Conservation (phyloP, 2,888 invertebrate species). For the Ommatoiulus sabulosus region DNA sequence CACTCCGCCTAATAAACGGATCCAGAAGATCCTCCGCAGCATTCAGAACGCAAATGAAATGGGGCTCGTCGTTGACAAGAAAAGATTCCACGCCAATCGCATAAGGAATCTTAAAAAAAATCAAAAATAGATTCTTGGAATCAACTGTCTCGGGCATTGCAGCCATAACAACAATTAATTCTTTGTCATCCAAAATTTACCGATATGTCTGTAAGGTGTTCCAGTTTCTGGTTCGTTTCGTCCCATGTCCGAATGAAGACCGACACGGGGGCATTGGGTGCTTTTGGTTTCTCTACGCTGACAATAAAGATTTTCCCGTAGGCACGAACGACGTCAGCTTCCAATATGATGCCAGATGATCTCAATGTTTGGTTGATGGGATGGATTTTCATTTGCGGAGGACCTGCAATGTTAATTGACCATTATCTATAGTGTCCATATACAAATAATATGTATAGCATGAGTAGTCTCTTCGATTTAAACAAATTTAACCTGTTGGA, state of each 20-base stretch:
- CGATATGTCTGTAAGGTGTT: neutral
- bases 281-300: neutral
- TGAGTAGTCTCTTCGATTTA: no score
- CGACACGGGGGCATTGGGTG: no score
- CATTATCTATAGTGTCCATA: no score
- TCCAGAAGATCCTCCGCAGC: conserved; percentile 39
- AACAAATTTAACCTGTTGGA: no score
- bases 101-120: conserved; percentile 6
- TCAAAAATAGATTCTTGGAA: no score
- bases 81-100: conserved; percentile 56
- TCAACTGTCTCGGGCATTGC: no score
- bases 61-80: conserved; percentile 38
- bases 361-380: neutral
- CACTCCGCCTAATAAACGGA: neutral
- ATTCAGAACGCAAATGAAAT: conserved; percentile 56
- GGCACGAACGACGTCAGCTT: neutral
- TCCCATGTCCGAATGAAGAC: neutral
- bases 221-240: neutral
- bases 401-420: neutral
- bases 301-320: neutral
- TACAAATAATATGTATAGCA: no score
- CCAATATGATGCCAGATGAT: neutral
- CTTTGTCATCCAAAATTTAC: neutral
- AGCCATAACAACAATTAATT: no score
- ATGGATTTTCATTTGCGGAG: neutral